A percentile compares a stretch with the other conserved stretches of the same genome.
These are phyloP conservation scores for Jaculus jaculus DNA, from an alignment of 2,113 vertebrate species.

Conservation along the genomic window DNA sequence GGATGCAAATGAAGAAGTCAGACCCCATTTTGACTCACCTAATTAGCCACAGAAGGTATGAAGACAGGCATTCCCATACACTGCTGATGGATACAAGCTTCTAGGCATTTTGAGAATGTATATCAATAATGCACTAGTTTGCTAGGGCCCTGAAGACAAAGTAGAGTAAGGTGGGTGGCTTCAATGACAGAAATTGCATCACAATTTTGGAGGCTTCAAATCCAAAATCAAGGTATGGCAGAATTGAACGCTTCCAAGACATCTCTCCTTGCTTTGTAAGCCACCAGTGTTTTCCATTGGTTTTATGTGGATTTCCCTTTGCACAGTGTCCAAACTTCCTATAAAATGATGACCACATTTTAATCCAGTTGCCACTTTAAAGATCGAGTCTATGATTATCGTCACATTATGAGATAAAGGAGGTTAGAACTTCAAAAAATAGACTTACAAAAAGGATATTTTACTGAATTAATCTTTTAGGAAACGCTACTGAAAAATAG, in stretches of 20 bases:
- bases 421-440: neutral
- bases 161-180: neutral
- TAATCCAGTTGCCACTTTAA: conserved; percentile 20
- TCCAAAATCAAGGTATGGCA: neutral
- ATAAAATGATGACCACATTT: neutral
- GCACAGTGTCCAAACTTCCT: too few relatives aligned
- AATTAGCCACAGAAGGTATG: conserved; percentile 7
- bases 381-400: neutral
- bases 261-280: neutral
- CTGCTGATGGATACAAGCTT: neutral
- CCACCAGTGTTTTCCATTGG: neutral
- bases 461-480: conserved; percentile 30
- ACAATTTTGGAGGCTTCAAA: neutral
- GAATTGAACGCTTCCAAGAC: neutral
- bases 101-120: neutral
- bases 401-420: neutral
- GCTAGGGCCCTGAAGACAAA: neutral
- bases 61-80: neutral
- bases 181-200: conserved; percentile 5
- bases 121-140: neutral
- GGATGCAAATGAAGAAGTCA: conserved; percentile 4
- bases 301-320: neutral
- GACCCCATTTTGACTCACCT: conserved; percentile 24
- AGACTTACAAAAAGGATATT: conserved; percentile 11
- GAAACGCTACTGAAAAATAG: conserved; percentile 6